Evolutionary conservation across 2,888 invertebrate species (phyloP).

Genomic region (Drosophila maculinotata): DNA sequence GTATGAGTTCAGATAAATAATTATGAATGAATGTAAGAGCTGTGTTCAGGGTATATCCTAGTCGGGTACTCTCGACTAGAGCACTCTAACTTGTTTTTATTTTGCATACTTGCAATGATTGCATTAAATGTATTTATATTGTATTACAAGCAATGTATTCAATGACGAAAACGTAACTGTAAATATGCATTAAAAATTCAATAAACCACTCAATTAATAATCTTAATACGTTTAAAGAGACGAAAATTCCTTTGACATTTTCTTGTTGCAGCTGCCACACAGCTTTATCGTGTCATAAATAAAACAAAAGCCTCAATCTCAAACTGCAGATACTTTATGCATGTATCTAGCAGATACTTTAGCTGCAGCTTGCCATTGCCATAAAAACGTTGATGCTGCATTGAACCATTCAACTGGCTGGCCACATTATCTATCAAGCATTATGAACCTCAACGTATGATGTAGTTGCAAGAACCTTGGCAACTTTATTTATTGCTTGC

Average conservation of each 20-base stretch:
- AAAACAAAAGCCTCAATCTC: slow-evolving; percentile 29
- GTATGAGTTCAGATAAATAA: too few relatives aligned
- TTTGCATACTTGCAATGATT: too few relatives aligned
- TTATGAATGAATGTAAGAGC: too few relatives aligned
- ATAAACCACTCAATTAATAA: slow-evolving; percentile 39
- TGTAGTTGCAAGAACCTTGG: slow-evolving; percentile 31
- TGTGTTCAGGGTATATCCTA: too few relatives aligned
- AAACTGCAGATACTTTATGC: slow-evolving; percentile 9
- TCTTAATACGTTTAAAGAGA: slow-evolving; percentile 6
- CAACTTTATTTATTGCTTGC: slow-evolving; percentile 57
- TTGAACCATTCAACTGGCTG: slow-evolving; percentile 42
- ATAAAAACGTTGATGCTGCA: slow-evolving; percentile 32
- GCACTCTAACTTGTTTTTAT: too few relatives aligned
- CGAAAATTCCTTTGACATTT: slow-evolving; percentile 1
- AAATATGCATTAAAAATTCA: slow-evolving; percentile 11
- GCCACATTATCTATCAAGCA: slow-evolving; percentile 42
- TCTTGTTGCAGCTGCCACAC: slow-evolving; percentile 9
- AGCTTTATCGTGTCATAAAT: slow-evolving; percentile 32
- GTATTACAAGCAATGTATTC: slow-evolving; percentile 26
- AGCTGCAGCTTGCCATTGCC: slow-evolving; percentile 37
- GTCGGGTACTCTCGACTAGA: too few relatives aligned
- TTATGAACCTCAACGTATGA: slow-evolving; percentile 40
- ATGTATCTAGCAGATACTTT: slow-evolving; percentile 42
- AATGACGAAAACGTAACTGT: slow-evolving; percentile 16
- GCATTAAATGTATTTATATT: slow-evolving; percentile 1